Conservation (phyloP, 2,113 vertebrate species). For the Macrotis lagotis region DNA sequence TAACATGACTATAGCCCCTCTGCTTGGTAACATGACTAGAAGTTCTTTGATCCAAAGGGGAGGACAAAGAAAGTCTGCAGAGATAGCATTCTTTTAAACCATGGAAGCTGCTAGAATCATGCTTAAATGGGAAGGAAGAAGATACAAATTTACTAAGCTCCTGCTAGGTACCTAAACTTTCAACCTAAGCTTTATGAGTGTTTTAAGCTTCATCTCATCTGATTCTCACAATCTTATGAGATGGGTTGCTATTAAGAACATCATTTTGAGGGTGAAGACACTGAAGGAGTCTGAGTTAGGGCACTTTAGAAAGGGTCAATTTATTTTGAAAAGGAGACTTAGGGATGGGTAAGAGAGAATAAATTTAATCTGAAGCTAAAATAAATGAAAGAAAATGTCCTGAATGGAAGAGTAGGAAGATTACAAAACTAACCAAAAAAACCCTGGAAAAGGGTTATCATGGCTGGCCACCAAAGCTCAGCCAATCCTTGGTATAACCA, state of each 20-base stretch:
- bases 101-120: not conserved
- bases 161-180: not conserved
- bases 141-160: not conserved
- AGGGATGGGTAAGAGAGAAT: not conserved
- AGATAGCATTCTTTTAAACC: not conserved
- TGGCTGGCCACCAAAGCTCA: not conserved
- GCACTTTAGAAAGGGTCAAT: constrained; percentile 9
- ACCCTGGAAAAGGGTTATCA: not conserved
- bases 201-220: not conserved
- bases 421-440: not conserved
- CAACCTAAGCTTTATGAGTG: not conserved
- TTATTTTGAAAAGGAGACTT: not conserved
- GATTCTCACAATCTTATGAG: not conserved
- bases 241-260: not conserved
- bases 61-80: not conserved
- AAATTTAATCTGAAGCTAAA: not conserved
- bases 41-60: not conserved
- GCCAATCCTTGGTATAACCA: not conserved
- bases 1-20: not conserved
- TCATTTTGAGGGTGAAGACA: not conserved
- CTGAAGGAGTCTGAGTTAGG: not conserved
- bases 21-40: not conserved
- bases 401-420: not conserved
- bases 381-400: not conserved
- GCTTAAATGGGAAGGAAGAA: not conserved